Conservation (phyloP, 2,797 vertebrate species). For the Anabacerthia variegaticeps region DNA sequence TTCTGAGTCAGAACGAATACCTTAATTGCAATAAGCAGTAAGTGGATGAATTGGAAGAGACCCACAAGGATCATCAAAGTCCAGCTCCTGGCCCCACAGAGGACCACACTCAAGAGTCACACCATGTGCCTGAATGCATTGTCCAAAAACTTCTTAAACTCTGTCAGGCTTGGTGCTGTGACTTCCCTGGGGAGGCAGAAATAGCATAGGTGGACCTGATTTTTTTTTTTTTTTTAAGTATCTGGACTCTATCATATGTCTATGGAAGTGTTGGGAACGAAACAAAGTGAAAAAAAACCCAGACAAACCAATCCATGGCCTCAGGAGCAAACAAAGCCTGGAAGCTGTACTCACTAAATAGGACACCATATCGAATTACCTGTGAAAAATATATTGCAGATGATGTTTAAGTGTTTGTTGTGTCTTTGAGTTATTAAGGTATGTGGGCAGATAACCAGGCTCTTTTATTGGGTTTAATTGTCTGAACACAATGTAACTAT, state of each 20-base stretch:
- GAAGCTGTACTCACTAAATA: neutral
- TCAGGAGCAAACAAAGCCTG: neutral
- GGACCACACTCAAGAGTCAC: neutral
- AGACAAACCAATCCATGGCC: neutral
- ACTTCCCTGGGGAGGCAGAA: neutral
- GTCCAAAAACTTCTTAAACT: neutral
- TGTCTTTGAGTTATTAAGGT: neutral
- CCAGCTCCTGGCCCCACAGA: neutral
- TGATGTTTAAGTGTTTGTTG: neutral
- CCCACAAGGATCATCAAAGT: neutral
- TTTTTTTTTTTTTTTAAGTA: neutral
- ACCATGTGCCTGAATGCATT: neutral
- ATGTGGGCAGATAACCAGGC: neutral
- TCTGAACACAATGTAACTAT: neutral
- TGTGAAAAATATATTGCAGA: neutral
- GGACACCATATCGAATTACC: neutral
- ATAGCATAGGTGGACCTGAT: neutral
- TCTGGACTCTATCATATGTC: neutral
- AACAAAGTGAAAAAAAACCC: neutral
- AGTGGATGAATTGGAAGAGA: neutral
- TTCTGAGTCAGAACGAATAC: neutral
- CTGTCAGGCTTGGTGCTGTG: neutral
- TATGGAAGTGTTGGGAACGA: neutral
- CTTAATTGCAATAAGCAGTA: neutral
- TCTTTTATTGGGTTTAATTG: neutral